A percentile compares a stretch with the other conserved stretches of the same genome.
phyloP scores from a whole-genome alignment of 2,797 vertebrate species.

The Hydrolagus colliei region DNA sequence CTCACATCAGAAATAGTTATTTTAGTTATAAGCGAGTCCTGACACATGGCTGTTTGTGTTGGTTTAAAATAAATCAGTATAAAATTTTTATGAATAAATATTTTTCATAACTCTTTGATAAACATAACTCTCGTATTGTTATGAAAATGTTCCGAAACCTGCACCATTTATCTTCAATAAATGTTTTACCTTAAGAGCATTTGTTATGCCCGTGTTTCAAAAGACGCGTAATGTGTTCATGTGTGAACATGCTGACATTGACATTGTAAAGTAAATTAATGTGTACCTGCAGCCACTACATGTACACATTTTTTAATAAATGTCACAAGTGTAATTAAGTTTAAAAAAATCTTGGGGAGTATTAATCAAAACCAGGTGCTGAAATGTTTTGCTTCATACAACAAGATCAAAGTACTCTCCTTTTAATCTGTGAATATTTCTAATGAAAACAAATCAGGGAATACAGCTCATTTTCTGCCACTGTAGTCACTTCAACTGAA shows the following conservation, averaged over 20 bases:
- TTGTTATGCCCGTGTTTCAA: slow-evolving; percentile 29
- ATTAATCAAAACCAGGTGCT: slow-evolving; percentile 30
- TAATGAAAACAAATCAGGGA: slow-evolving; percentile 20
- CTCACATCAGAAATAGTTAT: background rate
- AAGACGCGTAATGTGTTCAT: slow-evolving; percentile 20
- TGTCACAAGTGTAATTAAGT: slow-evolving; percentile 27
- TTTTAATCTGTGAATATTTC: background rate
- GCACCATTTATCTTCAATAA: slow-evolving; percentile 30
- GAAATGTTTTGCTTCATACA: slow-evolving; percentile 30
- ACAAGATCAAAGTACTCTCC: slow-evolving; percentile 23
- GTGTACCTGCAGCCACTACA: slow-evolving; percentile 22
- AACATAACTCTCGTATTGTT: background rate
- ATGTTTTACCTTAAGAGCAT: slow-evolving; percentile 27
- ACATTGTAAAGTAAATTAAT: slow-evolving; percentile 29
- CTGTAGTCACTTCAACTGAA: background rate
- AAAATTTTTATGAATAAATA: slow-evolving; percentile 16
- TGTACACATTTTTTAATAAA: slow-evolving; percentile 25
- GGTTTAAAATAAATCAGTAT: background rate
- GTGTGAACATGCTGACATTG: slow-evolving; percentile 31
- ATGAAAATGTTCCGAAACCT: slow-evolving; percentile 23
- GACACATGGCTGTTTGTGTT: background rate
- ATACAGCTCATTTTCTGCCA: background rate
- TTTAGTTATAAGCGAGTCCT: background rate
- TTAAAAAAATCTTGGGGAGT: slow-evolving; percentile 22
- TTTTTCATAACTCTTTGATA: slow-evolving; percentile 16